Evolutionary conservation across 2,113 vertebrate genomes (phyloP).

Genomic region (Nesogale talazaci): DNA sequence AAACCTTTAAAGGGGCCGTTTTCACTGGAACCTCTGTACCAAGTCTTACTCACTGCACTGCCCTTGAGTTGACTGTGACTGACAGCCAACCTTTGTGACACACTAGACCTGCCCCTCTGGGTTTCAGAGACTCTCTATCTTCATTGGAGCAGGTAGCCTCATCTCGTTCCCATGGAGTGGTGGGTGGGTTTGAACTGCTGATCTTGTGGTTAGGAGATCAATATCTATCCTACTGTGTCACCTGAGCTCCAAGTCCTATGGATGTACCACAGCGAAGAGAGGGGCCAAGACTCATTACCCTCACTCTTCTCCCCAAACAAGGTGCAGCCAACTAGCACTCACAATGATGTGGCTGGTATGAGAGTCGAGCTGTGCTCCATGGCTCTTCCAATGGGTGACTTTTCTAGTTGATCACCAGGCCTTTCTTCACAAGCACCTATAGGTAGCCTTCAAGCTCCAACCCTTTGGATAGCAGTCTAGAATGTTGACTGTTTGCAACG

Average conservation of each 20-base stretch:
- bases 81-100: too few relatives aligned
- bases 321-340: neutral
- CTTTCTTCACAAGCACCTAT: neutral
- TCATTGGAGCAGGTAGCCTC: too few relatives aligned
- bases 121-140: too few relatives aligned
- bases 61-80: too few relatives aligned
- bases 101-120: too few relatives aligned
- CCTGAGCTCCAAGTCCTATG: neutral
- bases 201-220: too few relatives aligned
- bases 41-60: too few relatives aligned
- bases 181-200: too few relatives aligned
- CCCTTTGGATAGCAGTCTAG: neutral
- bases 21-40: neutral
- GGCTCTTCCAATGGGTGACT: neutral
- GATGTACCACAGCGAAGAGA: neutral
- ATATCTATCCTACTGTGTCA: too few relatives aligned
- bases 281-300: neutral
- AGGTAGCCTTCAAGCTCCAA: neutral
- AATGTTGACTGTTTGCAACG: neutral
- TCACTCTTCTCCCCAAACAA: constrained; percentile 9
- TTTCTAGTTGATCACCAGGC: neutral
- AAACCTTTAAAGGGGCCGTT: constrained; percentile 48
- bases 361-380: neutral
- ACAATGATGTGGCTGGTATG: too few relatives aligned
- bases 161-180: too few relatives aligned